These are phyloP conservation scores for Hydraecia micacea DNA, from an alignment of 2,888 invertebrate genomes.

Conservation along the genomic window DNA sequence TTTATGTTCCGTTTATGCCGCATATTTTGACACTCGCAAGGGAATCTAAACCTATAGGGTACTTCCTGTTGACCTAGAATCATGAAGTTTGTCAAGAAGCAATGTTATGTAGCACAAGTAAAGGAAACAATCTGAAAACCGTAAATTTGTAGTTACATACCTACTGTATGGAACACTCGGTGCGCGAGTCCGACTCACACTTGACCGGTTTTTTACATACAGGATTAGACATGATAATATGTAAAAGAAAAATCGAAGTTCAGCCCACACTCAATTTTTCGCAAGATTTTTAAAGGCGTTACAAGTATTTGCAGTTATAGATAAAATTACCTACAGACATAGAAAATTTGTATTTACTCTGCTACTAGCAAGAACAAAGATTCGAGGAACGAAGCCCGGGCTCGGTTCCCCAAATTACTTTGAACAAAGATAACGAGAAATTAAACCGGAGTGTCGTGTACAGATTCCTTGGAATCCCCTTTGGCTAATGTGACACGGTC, in stretches of 20 bases:
- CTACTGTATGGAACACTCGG: too few species aligned
- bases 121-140: too few species aligned
- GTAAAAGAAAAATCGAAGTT: not conserved
- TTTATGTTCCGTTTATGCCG: too few species aligned
- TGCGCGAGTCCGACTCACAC: too few species aligned
- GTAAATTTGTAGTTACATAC: too few species aligned
- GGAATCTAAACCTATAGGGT: too few species aligned
- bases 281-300: slow-evolving; percentile 31
- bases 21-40: too few species aligned
- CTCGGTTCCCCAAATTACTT: slow-evolving; percentile 68
- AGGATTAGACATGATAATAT: not conserved
- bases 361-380: slow-evolving; percentile 60
- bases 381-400: slow-evolving; percentile 51
- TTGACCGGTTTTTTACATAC: too few species aligned
- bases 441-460: slow-evolving; percentile 61
- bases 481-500: slow-evolving; percentile 30
- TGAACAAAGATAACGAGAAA: slow-evolving; percentile 72
- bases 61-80: too few species aligned
- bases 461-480: slow-evolving; percentile 31
- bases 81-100: too few species aligned
- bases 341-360: too few species aligned
- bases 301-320: slow-evolving; percentile 62
- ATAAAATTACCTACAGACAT: slow-evolving; percentile 61
- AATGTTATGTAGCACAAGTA: too few species aligned
- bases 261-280: not conserved